Conservation (phyloP, 1,140 invertebrate species). For the Sinonovacula constricta region DNA sequence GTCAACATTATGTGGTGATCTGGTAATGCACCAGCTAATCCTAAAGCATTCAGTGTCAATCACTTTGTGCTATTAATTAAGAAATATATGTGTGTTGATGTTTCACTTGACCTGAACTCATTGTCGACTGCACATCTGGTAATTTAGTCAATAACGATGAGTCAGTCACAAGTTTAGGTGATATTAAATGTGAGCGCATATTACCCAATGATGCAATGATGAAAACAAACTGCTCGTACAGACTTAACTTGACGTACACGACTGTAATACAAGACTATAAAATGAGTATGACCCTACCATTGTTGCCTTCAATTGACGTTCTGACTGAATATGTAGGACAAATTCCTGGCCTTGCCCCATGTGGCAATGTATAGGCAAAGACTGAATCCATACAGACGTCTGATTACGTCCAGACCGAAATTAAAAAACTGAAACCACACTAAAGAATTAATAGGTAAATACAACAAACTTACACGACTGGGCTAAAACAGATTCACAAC, state of each 20-base stretch:
- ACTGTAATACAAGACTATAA: no score
- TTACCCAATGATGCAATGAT: background rate
- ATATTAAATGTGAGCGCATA: background rate
- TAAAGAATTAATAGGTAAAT: background rate
- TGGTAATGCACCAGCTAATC: background rate
- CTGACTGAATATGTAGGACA: background rate
- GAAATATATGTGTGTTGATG: no score
- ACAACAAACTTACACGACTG: slow-evolving; percentile 15
- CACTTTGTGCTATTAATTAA: slow-evolving; percentile 9
- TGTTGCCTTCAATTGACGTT: background rate
- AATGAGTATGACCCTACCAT: background rate
- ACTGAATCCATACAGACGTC: background rate
- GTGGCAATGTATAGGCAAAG: background rate
- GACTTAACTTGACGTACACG: background rate
- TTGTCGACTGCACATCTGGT: no score
- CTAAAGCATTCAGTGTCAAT: no score
- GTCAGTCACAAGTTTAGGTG: no score
- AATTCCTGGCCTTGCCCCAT: background rate
- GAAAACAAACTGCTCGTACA: background rate
- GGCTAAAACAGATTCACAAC: background rate
- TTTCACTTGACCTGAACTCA: no score
- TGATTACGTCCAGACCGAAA: slow-evolving; percentile 9
- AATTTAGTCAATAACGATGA: no score
- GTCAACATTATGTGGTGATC: slow-evolving; percentile 8
- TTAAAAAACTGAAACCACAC: background rate